Conservation (phyloP, 2,113 vertebrate genomes). For the Aptenodytes forsteri region DNA sequence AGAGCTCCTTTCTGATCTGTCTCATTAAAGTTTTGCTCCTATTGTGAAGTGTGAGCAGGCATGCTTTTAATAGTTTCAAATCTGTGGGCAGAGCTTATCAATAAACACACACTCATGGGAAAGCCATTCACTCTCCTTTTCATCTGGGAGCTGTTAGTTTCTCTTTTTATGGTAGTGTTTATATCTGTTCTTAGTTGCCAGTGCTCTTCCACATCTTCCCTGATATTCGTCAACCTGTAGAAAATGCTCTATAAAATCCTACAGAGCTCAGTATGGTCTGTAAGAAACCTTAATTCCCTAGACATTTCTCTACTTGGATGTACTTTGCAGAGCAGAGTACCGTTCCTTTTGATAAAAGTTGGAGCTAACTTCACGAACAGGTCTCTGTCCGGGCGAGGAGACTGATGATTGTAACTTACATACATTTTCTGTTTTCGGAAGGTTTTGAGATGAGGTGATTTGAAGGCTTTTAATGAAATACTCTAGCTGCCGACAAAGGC, state of each 20-base stretch:
- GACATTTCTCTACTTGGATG: not conserved
- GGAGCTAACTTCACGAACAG: not conserved
- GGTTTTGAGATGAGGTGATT: conserved; percentile 6
- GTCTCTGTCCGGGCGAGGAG: not conserved
- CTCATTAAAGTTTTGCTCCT: not conserved
- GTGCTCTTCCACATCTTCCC: conserved; percentile 1
- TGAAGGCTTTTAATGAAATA: conserved; percentile 34
- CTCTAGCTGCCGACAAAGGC: conserved; percentile 23
- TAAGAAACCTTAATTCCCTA: not conserved
- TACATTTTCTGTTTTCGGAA: not conserved
- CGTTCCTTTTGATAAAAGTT: not conserved
- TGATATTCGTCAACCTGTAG: conserved; percentile 11
- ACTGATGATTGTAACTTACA: not conserved
- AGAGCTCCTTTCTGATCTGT: not conserved
- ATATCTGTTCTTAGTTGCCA: not conserved
- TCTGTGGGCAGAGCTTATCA: conserved; percentile 23
- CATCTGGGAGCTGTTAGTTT: not conserved
- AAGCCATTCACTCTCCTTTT: conserved; percentile 10
- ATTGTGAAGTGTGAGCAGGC: not conserved
- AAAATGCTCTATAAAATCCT: conserved; percentile 1
- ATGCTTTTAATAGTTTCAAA: conserved; percentile 34
- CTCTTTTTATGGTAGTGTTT: conserved; percentile 54
- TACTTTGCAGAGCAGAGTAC: not conserved
- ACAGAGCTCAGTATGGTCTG: not conserved
- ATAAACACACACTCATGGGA: not conserved